A percentile compares a stretch with the other conserved stretches of the same genome.
phyloP scores from a whole-genome alignment of 2,888 invertebrate genomes.

The Drosophila fungiperda region DNA sequence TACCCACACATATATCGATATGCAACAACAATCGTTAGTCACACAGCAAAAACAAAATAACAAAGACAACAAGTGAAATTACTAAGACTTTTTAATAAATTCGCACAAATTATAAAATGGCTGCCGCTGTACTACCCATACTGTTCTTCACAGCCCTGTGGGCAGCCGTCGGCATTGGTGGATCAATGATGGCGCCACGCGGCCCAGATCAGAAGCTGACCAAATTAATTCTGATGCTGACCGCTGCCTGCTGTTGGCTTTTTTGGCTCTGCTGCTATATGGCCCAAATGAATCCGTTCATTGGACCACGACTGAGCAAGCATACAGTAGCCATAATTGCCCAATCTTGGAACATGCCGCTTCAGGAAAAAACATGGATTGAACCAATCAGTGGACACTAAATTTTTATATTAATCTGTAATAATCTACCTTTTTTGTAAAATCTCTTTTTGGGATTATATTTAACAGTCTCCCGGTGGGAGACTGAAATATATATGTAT shows the following conservation, averaged over 20 bases:
- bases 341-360: conserved; percentile 88
- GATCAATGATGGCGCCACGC: conserved; percentile 95
- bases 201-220: conserved; percentile 97
- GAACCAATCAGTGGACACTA: conserved; percentile 7
- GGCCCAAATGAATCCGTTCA: conserved; percentile 96
- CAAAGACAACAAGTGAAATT: conserved; percentile 54
- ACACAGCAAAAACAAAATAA: conserved; percentile 30
- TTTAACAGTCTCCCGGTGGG: neutral
- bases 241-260: conserved; percentile 94
- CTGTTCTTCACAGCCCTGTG: conserved; percentile 93
- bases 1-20: conserved; percentile 15
- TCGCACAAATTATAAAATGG: conserved; percentile 87
- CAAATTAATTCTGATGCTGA: conserved; percentile 93
- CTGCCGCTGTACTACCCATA: conserved; percentile 90
- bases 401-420: conserved; percentile 24
- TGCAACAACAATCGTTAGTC: conserved; percentile 30
- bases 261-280: conserved; percentile 97
- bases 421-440: conserved; percentile 24
- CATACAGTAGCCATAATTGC: conserved; percentile 89
- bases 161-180: conserved; percentile 93
- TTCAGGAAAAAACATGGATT: conserved; percentile 36
- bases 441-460: conserved; percentile 26
- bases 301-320: conserved; percentile 92
- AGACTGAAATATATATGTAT: conserved; percentile 28
- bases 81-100: neutral